Evolutionary conservation across 1,140 invertebrate species (phyloP), one percentile per base, ranked within the genome.

Genomic region (Trichomalopsis sarcophagae): DNA sequence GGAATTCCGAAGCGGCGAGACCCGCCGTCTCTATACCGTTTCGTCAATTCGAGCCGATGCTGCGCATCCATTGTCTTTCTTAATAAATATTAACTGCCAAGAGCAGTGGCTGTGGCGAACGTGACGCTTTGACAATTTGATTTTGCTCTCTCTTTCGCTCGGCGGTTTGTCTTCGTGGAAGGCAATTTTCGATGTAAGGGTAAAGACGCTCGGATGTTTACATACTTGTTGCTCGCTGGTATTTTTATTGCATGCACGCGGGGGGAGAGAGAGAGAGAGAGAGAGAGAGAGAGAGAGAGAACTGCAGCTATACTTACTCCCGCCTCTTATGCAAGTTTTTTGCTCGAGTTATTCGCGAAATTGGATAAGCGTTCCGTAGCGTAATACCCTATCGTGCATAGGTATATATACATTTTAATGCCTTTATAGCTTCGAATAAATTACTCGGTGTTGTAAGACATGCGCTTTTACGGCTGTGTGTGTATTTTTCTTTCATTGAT

Each of bases 41-140:
- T 82, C 85, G 81, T 82, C 55, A 75, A 40, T 27, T 77, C 17
- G 33, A 40, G 10, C 76, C 17, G 50, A 76, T 6, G 23, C 68
- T 30, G 17, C 9, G 68, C 10, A 2, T 17, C 17, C 71, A 78
- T 40, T 73, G 62, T 84, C 40, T 82, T 77, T 68, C 55, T 40
- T 40, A 75, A 75, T 33, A 40, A 75, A 75, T 75, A 75, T 75
- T 75, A 75, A 75, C 27, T 40, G 73, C 36, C 69, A 10, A 3
- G 27, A 2, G 27, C 1, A 27, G 27, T 27, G 27, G 33, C 73
- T n/a, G 55, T 62, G 73, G 36, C 73, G 30, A 75, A 10, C 21
- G 73, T 10, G 73, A 40, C 68, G 68, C 27, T 71, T 71, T 33
- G 68, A 62, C 55, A 21, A 62, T 62, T n/a, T 62, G 55, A 62